These are phyloP conservation scores for Lochmaea crataegi DNA, from an alignment of 2,888 invertebrate species.

Conservation along the genomic window DNA sequence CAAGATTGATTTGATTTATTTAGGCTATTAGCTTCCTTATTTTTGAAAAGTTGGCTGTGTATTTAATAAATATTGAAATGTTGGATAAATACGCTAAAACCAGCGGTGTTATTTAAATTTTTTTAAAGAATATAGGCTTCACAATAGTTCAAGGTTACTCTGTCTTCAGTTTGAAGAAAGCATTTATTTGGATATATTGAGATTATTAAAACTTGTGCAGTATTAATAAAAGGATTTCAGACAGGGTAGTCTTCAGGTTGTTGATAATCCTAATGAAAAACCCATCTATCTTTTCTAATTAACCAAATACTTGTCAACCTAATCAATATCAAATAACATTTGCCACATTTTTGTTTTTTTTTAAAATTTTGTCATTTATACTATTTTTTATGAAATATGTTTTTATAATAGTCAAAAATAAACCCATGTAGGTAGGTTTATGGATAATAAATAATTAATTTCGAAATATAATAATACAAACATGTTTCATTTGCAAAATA, in stretches of 20 bases:
- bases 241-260: neutral
- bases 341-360: conserved; percentile 18
- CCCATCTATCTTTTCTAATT: conserved; percentile 2
- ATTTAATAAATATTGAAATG: conserved; percentile 5
- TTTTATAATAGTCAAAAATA: neutral
- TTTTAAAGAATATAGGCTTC: conserved; percentile 30
- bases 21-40: conserved; percentile 37
- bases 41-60: conserved; percentile 17
- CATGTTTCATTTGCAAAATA: too few species aligned
- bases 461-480: too few species aligned
- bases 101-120: conserved; percentile 26
- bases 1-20: conserved; percentile 53
- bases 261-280: neutral
- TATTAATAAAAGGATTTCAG: neutral
- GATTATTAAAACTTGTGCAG: neutral
- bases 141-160: conserved; percentile 53
- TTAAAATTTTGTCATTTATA: conserved; percentile 8
- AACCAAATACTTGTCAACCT: conserved; percentile 32
- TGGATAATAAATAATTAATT: too few species aligned
- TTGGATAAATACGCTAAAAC: conserved; percentile 15
- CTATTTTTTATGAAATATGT: conserved; percentile 7
- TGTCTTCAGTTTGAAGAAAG: conserved; percentile 42
- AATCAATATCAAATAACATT: conserved; percentile 40
- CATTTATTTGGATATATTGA: conserved; percentile 24
- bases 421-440: too few species aligned